Evolutionary conservation across 2,888 invertebrate species (phyloP).

Genomic region (Sphaerophoria rueppellii): DNA sequence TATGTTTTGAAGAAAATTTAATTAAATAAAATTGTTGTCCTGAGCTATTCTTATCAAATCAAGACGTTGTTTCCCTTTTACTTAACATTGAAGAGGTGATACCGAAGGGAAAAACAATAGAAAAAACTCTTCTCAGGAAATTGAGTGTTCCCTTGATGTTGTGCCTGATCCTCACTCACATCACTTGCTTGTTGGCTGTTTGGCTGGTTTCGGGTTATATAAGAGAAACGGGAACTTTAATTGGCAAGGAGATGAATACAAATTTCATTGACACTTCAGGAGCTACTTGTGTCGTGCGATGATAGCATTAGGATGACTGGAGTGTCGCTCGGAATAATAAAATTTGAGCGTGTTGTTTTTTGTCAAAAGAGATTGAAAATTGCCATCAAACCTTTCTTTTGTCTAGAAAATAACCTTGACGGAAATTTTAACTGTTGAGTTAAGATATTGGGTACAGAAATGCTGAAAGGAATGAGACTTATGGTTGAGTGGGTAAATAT

Average conservation of each 20-base stretch:
- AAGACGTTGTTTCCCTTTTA: no score
- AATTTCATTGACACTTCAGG: constrained; percentile 65
- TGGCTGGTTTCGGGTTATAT: neutral
- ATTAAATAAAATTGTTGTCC: no score
- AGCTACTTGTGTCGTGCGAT: constrained; percentile 67
- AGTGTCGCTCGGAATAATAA: constrained; percentile 60
- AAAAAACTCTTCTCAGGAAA: constrained; percentile 19
- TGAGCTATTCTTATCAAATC: no score
- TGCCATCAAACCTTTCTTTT: no score
- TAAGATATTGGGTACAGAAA: no score
- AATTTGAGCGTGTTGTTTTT: constrained; percentile 39
- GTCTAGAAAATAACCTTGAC: no score
- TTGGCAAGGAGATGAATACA: constrained; percentile 46
- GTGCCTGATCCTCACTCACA: neutral
- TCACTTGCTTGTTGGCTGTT: neutral
- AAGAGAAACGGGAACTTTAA: constrained; percentile 15
- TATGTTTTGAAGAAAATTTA: no score
- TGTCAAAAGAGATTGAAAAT: constrained; percentile 14
- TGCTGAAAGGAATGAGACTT: no score
- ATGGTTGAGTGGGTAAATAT: no score
- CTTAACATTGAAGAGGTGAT: no score
- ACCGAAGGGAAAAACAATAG: no score
- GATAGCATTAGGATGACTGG: constrained; percentile 65
- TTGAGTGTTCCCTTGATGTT: constrained; percentile 26
- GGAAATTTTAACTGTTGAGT: no score